Evolutionary conservation across 92 coral and sea anemone species (phyloP).

Genomic region (Actinernus sp.): DNA sequence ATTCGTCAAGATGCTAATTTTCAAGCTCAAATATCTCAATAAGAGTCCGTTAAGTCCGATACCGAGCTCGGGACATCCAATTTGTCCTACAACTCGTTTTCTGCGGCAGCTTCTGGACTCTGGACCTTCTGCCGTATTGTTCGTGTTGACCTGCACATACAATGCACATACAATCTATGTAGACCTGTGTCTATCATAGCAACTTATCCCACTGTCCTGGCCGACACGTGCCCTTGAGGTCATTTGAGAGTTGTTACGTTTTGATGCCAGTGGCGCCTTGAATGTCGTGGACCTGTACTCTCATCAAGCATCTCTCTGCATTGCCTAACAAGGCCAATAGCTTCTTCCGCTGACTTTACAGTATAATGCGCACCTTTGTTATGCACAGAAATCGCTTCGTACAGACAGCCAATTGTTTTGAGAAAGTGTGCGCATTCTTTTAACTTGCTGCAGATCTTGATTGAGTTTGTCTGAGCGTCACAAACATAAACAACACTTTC

Average conservation of each 20-base stretch:
- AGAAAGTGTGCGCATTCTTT: slow-evolving; percentile 31
- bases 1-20: too few species aligned
- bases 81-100: too few species aligned
- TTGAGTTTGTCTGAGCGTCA: slow-evolving; percentile 34
- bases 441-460: slow-evolving; percentile 40
- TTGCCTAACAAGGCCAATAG: slow-evolving; percentile 41
- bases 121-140: too few species aligned
- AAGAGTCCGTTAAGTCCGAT: too few species aligned
- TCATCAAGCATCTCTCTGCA: slow-evolving; percentile 55
- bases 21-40: too few species aligned
- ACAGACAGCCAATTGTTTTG: slow-evolving; percentile 50
- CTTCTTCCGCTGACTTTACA: slow-evolving; percentile 52
- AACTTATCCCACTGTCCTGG: slow-evolving; percentile 62
- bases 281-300: slow-evolving; percentile 46
- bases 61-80: too few species aligned
- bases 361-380: slow-evolving; percentile 50
- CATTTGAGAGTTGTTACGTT: slow-evolving; percentile 54
- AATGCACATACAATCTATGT: slow-evolving; percentile 6
- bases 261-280: slow-evolving; percentile 47
- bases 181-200: slow-evolving; percentile 54
- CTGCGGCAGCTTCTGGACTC: too few species aligned
- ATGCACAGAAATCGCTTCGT: slow-evolving; percentile 69
- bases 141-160: too few species aligned
- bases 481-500: slow-evolving; percentile 7
- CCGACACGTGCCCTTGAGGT: slow-evolving; percentile 61